Conservation (phyloP, 2,888 invertebrate genomes). For the Athalia cordata region DNA sequence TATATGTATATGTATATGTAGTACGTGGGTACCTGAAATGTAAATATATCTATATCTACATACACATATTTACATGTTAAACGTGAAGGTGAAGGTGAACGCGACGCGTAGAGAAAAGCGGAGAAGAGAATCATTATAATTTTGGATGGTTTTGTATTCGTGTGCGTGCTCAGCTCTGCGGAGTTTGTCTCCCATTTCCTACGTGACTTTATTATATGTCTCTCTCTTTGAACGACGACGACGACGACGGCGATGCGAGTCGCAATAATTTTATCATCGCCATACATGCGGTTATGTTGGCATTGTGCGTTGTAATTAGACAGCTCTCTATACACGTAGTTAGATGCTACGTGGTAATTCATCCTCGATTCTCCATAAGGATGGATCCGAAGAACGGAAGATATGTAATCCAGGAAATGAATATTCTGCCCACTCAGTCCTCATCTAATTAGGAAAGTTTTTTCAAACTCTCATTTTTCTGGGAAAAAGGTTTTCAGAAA, state of each 20-base stretch:
- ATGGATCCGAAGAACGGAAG: no score
- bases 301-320: not conserved
- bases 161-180: not conserved
- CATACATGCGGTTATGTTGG: not conserved
- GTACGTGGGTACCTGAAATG: not conserved
- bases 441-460: no score
- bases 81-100: constrained; percentile 10
- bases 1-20: not conserved
- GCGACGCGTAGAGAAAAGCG: constrained; percentile 54
- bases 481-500: no score
- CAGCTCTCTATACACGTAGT: no score
- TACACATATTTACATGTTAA: no score
- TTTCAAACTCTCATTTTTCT: no score
- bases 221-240: not conserved
- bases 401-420: no score
- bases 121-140: constrained; percentile 65
- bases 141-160: constrained; percentile 57
- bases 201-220: not conserved
- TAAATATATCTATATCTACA: no score
- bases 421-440: no score
- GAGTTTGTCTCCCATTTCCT: constrained; percentile 1
- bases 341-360: no score
- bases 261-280: constrained; percentile 35
- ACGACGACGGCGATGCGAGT: not conserved
- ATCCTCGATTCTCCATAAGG: no score